phyloP scores from a whole-genome alignment of 2,113 vertebrate genomes.

The Dunckerocampus dactyliophorus region DNA sequence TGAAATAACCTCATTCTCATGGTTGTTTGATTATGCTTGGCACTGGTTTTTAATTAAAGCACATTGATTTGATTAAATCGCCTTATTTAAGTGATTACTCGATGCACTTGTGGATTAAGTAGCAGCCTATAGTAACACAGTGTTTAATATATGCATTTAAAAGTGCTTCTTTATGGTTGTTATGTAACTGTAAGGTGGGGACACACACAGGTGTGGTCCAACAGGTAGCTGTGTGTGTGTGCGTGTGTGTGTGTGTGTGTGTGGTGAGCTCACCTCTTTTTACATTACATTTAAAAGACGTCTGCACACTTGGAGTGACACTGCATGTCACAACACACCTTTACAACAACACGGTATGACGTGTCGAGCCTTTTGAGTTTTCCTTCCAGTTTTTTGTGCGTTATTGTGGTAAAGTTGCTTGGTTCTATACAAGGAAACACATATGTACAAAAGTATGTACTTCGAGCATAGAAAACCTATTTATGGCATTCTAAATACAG shows the following conservation, averaged over 20 bases:
- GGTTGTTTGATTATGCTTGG: not conserved
- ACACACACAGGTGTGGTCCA: conserved; percentile 43
- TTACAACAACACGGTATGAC: too few species aligned
- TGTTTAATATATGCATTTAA: not conserved
- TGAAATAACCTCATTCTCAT: too few species aligned
- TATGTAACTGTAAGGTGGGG: not conserved
- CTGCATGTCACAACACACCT: too few species aligned
- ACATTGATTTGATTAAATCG: not conserved
- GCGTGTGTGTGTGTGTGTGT: conserved; percentile 60
- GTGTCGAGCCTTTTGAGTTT: too few species aligned
- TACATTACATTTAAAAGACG: too few species aligned
- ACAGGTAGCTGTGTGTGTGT: conserved; percentile 59
- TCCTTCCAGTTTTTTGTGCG: too few species aligned
- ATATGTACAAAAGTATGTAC: too few species aligned
- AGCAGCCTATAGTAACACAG: not conserved
- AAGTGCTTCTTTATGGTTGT: not conserved
- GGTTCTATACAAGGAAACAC: too few species aligned
- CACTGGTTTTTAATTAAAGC: conserved; percentile 20
- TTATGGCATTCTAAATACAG: too few species aligned
- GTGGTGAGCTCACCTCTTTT: conserved; percentile 16
- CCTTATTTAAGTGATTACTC: not conserved
- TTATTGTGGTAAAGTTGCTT: too few species aligned
- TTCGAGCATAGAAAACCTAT: too few species aligned
- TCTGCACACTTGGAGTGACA: too few species aligned
- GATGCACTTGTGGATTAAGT: not conserved